phyloP scores from a whole-genome alignment of 2,888 invertebrate species.

The Drosophila subquinaria region DNA sequence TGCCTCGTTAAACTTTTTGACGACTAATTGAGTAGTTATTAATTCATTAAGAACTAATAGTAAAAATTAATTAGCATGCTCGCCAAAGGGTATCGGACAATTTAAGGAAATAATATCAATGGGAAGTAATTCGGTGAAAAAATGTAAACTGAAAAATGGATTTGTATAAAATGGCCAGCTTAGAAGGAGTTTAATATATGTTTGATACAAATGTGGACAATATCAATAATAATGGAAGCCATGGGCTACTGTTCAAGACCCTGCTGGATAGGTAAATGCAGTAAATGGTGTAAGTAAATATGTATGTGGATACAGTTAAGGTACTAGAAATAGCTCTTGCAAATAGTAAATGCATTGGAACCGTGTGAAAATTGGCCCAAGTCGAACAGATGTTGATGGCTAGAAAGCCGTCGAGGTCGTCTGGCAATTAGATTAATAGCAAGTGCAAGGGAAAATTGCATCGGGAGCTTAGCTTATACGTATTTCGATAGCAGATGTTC shows the following conservation, averaged over 20 bases:
- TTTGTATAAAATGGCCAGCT: no score
- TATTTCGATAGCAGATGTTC: neutral
- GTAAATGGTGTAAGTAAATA: neutral
- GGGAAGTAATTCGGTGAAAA: no score
- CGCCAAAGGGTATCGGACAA: no score
- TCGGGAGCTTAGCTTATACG: neutral
- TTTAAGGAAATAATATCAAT: no score
- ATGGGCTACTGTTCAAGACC: neutral
- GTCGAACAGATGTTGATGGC: neutral
- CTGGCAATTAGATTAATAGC: slow-evolving; percentile 29
- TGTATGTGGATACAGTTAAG: neutral
- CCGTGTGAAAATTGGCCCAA: slow-evolving; percentile 5
- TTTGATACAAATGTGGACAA: no score
- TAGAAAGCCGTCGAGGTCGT: neutral
- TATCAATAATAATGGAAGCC: neutral
- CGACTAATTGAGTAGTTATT: neutral
- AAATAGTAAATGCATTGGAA: neutral
- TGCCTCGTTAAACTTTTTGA: neutral
- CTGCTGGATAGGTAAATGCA: neutral
- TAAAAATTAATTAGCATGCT: no score
- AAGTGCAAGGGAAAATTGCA: neutral
- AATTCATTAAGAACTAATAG: no score
- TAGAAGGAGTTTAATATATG: no score
- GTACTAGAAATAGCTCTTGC: neutral
- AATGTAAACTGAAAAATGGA: no score